phyloP scores from a whole-genome alignment of 2,888 invertebrate genomes.

The Harmothoe impar region DNA sequence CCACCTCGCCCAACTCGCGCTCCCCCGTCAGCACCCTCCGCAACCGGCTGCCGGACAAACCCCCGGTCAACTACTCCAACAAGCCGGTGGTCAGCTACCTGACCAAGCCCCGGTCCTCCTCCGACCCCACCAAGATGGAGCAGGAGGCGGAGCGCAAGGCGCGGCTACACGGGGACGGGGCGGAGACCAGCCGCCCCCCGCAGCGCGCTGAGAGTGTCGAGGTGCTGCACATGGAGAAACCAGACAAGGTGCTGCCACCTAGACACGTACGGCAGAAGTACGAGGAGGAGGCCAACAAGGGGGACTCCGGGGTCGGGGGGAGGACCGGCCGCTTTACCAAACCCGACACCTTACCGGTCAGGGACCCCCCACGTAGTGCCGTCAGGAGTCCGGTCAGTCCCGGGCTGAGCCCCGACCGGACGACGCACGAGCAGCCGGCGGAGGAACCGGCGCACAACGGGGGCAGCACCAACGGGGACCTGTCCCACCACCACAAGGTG shows the following conservation, averaged over 20 bases:
- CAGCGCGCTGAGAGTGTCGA: conserved; percentile 62
- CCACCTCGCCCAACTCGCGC: conserved; percentile 59
- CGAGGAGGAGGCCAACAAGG: conserved; percentile 54
- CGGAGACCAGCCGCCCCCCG: neutral
- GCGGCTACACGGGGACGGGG: conserved; percentile 38
- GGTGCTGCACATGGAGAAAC: neutral
- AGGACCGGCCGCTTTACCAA: conserved; percentile 16
- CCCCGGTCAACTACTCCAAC: conserved; percentile 39
- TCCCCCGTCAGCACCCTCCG: conserved; percentile 15
- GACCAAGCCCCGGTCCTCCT: conserved; percentile 47
- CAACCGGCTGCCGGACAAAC: conserved; percentile 23
- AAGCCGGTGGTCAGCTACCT: conserved; percentile 50
- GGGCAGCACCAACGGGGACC: no score
- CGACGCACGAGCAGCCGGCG: neutral
- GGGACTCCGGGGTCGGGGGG: no score
- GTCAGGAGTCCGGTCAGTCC: neutral
- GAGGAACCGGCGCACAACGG: no score
- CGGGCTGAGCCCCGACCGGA: neutral
- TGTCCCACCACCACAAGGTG: no score
- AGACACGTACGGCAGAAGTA: conserved; percentile 56
- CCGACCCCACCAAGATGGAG: conserved; percentile 61
- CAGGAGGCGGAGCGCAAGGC: conserved; percentile 55
- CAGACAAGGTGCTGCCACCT: conserved; percentile 49
- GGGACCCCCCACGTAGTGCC: neutral
- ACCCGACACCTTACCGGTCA: conserved; percentile 1